phyloP scores from a whole-genome alignment of 2,888 invertebrate species.

The Thereva unica region DNA sequence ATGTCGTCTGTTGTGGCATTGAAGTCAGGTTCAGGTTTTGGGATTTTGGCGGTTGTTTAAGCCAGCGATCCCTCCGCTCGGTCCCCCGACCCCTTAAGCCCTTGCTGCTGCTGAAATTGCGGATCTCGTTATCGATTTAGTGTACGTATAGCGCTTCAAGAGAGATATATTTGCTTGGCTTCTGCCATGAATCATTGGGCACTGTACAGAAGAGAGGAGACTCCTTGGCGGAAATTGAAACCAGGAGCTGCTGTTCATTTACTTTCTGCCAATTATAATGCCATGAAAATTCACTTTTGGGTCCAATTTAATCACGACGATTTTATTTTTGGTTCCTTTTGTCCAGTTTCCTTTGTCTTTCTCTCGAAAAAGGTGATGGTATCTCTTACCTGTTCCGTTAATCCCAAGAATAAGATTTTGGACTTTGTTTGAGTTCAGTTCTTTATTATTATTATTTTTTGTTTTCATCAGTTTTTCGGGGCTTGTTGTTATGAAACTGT shows the following conservation, averaged over 20 bases:
- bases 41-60: too few species aligned
- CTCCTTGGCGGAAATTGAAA: constrained; percentile 21
- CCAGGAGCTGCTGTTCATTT: constrained; percentile 26
- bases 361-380: too few species aligned
- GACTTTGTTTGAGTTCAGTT: too few species aligned
- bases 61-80: constrained; percentile 8
- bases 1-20: too few species aligned
- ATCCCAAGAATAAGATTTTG: too few species aligned
- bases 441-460: too few species aligned
- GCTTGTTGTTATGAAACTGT: too few species aligned
- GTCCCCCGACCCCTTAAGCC: constrained; percentile 9
- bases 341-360: too few species aligned
- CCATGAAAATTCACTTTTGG: constrained; percentile 32
- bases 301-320: constrained; percentile 32
- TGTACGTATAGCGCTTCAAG: constrained; percentile 16
- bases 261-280: constrained; percentile 35
- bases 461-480: too few species aligned
- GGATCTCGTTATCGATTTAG: constrained; percentile 30
- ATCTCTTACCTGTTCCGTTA: too few species aligned
- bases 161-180: background rate
- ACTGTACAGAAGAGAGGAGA: constrained; percentile 16
- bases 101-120: background rate
- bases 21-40: background rate
- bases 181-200: constrained; percentile 25
- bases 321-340: constrained; percentile 25